Conservation (phyloP, 2,113 vertebrate genomes). For the Stomatorhinus ivindoensis region DNA sequence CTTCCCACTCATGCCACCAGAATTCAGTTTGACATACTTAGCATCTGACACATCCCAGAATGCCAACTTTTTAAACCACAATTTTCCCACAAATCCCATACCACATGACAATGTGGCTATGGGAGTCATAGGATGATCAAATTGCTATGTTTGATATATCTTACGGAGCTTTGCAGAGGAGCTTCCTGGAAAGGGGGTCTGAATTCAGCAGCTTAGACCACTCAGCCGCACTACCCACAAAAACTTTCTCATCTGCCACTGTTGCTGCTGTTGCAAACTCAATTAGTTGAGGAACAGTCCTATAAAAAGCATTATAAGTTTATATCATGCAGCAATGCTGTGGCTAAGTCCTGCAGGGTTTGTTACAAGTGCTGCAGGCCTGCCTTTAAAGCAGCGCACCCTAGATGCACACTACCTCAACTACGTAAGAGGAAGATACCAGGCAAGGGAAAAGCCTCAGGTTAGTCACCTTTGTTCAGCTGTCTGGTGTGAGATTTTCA, state of each 20-base stretch:
- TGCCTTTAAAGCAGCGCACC: not conserved
- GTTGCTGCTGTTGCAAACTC: not conserved
- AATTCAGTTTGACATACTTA: too few species aligned
- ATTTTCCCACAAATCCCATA: too few species aligned
- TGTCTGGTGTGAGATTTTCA: too few species aligned
- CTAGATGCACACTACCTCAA: not conserved
- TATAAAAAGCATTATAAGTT: too few species aligned
- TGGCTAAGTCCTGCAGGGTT: not conserved
- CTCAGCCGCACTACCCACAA: not conserved
- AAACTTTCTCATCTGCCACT: not conserved
- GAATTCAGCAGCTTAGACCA: not conserved
- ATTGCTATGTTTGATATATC: too few species aligned
- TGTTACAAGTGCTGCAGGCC: not conserved
- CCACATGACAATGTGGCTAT: too few species aligned
- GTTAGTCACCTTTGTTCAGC: too few species aligned
- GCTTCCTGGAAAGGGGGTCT: not conserved
- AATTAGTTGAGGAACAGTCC: not conserved
- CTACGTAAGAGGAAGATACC: not conserved
- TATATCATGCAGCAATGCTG: not conserved
- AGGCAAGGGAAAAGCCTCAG: not conserved
- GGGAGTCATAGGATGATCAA: too few species aligned
- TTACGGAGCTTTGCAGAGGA: too few species aligned
- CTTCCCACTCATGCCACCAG: not conserved
- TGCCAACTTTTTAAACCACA: too few species aligned
- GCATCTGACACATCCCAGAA: too few species aligned